A percentile compares a stretch with the other conserved stretches of the same genome.
Evolutionary conservation across 35 echinoderm and acorn worm genomes (phyloP).

Genomic region (Nesometra sesokonis): DNA sequence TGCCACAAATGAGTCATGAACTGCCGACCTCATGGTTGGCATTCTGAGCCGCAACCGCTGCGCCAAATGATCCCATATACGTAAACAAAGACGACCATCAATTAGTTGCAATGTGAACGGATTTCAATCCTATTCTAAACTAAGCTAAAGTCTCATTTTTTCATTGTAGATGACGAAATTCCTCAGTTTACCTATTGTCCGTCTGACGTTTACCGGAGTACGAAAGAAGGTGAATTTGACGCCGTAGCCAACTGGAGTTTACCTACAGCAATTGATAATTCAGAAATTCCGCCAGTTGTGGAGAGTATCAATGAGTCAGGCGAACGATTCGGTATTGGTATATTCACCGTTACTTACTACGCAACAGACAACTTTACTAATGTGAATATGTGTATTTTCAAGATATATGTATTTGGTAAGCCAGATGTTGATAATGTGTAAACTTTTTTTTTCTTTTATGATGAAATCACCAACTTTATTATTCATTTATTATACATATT

Average conservation of each 20-base stretch:
- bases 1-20: no score
- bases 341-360: neutral
- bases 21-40: no score
- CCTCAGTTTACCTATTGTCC: neutral
- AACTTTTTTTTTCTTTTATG: no score
- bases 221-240: neutral
- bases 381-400: neutral
- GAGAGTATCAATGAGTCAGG: neutral
- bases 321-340: neutral
- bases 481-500: no score
- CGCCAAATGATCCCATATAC: no score
- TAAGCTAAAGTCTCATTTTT: no score
- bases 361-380: neutral
- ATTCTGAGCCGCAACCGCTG: no score
- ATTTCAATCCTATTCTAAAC: no score
- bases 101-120: no score
- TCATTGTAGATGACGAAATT: neutral
- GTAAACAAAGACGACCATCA: no score
- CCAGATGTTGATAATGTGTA: no score
- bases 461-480: no score
- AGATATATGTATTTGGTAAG: neutral
- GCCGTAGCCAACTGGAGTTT: neutral
- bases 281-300: neutral
- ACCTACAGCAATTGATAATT: neutral
- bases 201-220: neutral